These are phyloP conservation scores for Geotrypetes seraphini DNA, from an alignment of 2,797 vertebrate species.

Conservation along the genomic window DNA sequence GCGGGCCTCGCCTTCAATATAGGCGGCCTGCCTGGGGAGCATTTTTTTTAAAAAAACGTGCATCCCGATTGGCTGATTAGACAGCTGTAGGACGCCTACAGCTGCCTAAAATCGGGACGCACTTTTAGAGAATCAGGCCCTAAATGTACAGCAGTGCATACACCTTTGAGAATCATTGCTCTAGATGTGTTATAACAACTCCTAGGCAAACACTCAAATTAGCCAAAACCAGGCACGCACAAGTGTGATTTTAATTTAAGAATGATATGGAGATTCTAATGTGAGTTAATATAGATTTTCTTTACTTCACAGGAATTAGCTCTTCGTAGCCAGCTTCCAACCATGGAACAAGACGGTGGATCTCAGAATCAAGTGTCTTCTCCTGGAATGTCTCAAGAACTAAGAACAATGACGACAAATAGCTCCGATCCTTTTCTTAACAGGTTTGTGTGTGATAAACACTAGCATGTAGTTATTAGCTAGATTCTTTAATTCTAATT, in stretches of 20 bases:
- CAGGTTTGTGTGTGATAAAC: slow-evolving; percentile 69
- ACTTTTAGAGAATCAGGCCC: too few species aligned
- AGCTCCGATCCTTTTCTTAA: slow-evolving; percentile 98
- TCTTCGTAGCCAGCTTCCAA: slow-evolving; percentile 87
- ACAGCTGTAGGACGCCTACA: too few species aligned
- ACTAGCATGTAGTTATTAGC: not conserved
- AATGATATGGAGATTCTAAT: not conserved
- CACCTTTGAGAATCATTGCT: too few species aligned
- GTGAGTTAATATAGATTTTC: slow-evolving; percentile 11
- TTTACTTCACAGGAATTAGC: slow-evolving; percentile 74
- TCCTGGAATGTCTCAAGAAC: slow-evolving; percentile 85
- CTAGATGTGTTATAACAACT: too few species aligned
- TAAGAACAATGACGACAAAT: slow-evolving; percentile 95
- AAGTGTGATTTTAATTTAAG: not conserved
- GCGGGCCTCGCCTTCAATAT: too few species aligned
- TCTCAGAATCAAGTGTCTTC: slow-evolving; percentile 85
- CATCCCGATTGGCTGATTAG: too few species aligned
- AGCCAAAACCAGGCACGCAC: too few species aligned
- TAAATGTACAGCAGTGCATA: too few species aligned
- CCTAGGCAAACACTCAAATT: too few species aligned
- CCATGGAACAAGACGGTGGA: slow-evolving; percentile 87
- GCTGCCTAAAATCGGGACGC: too few species aligned
- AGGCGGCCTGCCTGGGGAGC: too few species aligned
- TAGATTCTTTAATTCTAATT: slow-evolving; percentile 10
- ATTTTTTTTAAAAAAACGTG: too few species aligned